These are phyloP conservation scores for Diplolepis rosae DNA, from an alignment of 2,888 invertebrate genomes.

Conservation along the genomic window DNA sequence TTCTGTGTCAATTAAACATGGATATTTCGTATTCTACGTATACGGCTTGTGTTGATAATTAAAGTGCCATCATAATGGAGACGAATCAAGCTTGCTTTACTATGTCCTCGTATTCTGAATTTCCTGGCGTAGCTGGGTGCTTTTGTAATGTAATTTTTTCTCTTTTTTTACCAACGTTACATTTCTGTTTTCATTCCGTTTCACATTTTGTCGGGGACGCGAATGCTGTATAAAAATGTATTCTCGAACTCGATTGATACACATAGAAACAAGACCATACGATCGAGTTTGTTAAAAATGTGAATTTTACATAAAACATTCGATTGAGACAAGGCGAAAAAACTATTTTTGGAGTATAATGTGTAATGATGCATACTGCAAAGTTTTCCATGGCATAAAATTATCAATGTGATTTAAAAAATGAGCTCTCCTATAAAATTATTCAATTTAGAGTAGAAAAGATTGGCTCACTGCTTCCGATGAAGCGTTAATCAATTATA, in stretches of 20 bases:
- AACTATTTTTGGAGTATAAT: background rate
- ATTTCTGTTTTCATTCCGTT: conserved; percentile 69
- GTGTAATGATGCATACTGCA: too few species aligned
- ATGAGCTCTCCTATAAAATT: too few species aligned
- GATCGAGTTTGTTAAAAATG: conserved; percentile 9
- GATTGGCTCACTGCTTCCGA: too few species aligned
- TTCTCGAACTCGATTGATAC: conserved; percentile 11
- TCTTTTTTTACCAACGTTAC: conserved; percentile 56
- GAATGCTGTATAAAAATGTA: conserved; percentile 20
- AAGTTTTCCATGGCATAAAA: too few species aligned
- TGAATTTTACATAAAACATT: conserved; percentile 16
- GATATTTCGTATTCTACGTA: background rate
- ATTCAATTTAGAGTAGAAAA: too few species aligned
- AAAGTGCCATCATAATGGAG: conserved; percentile 2
- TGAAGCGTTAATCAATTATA: too few species aligned
- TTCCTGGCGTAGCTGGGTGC: conserved; percentile 1
- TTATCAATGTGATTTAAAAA: too few species aligned
- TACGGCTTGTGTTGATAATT: conserved; percentile 23
- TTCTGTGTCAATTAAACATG: background rate
- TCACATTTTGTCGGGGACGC: conserved; percentile 57
- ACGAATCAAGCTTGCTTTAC: conserved; percentile 21
- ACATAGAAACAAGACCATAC: background rate
- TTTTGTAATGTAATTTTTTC: conserved; percentile 17
- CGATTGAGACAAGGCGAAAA: conserved; percentile 6
- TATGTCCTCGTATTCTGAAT: conserved; percentile 13